Percentiles rank a stretch among this genome's conserved stretches.
Conservation (phyloP, 2,888 invertebrate species). For the Adela reaumurella region DNA sequence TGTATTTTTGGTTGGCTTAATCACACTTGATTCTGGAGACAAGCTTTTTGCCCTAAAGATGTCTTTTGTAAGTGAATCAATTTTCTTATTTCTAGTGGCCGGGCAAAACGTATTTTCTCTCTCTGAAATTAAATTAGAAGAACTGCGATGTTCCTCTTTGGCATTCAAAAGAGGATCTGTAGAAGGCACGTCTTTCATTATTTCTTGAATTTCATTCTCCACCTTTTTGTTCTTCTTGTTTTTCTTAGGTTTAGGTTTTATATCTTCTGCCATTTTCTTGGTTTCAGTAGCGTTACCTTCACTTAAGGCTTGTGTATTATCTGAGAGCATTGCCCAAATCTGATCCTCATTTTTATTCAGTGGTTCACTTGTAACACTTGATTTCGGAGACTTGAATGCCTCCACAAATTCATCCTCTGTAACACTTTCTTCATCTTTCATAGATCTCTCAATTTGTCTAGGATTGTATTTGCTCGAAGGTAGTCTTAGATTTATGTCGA, state of each 20-base stretch:
- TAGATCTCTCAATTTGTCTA: constrained; percentile 4
- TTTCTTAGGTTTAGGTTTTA: constrained; percentile 32
- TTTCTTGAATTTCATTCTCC: no score
- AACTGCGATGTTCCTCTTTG: no score
- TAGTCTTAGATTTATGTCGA: background rate
- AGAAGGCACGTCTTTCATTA: no score
- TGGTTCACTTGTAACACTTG: constrained; percentile 2
- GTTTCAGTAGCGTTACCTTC: constrained; percentile 15
- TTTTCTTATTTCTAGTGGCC: background rate
- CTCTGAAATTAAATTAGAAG: no score
- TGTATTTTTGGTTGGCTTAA: background rate
- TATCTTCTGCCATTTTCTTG: constrained; percentile 23
- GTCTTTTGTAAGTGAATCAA: background rate
- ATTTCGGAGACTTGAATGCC: constrained; percentile 1
- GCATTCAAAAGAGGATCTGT: no score
- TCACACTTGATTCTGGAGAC: background rate
- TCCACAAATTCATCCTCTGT: background rate
- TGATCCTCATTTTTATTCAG: constrained; percentile 35
- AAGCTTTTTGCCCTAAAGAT: background rate
- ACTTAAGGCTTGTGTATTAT: constrained; percentile 25
- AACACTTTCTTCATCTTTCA: constrained; percentile 1
- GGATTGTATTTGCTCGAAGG: constrained; percentile 1
- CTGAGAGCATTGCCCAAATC: constrained; percentile 43
- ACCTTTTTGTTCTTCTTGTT: constrained; percentile 20
- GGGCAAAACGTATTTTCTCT: background rate